Evolutionary conservation across 2,113 vertebrate genomes (phyloP).

Genomic region (Benitochromis conjunctus): DNA sequence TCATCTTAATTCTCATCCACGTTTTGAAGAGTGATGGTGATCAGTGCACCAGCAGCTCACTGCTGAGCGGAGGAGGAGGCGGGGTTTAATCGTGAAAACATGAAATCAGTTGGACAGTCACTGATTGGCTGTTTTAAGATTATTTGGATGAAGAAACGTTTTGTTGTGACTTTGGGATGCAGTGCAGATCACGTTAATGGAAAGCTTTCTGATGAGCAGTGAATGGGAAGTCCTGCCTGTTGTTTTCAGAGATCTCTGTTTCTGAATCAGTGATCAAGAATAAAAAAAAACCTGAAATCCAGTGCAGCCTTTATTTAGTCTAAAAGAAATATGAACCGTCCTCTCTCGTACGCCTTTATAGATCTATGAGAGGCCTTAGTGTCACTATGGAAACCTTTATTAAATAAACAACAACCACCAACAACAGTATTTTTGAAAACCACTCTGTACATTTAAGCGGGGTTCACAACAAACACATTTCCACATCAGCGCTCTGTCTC

Average conservation of each 20-base stretch:
- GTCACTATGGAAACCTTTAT: neutral
- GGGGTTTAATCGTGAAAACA: neutral
- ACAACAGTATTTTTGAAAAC: neutral
- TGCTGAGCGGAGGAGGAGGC: neutral
- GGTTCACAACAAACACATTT: neutral
- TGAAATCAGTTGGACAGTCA: neutral
- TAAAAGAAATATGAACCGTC: neutral
- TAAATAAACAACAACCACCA: neutral
- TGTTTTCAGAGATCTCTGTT: neutral
- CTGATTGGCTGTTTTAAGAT: neutral
- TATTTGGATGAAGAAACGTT: accelerated
- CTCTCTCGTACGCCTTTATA: neutral
- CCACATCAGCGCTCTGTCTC: neutral
- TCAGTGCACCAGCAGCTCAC: neutral
- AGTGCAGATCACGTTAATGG: neutral
- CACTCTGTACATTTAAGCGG: neutral
- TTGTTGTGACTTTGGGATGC: neutral
- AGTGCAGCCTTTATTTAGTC: accelerated
- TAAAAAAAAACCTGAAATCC: neutral
- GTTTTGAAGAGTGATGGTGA: neutral
- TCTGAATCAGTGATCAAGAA: neutral
- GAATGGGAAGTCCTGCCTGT: neutral
- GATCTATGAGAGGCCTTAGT: neutral
- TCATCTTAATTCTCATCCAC: neutral
- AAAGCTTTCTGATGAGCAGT: neutral